A percentile compares a stretch with the other conserved stretches of the same genome.
phyloP scores from a whole-genome alignment of 2,113 vertebrate genomes.

The Cygnus buccinator region DNA sequence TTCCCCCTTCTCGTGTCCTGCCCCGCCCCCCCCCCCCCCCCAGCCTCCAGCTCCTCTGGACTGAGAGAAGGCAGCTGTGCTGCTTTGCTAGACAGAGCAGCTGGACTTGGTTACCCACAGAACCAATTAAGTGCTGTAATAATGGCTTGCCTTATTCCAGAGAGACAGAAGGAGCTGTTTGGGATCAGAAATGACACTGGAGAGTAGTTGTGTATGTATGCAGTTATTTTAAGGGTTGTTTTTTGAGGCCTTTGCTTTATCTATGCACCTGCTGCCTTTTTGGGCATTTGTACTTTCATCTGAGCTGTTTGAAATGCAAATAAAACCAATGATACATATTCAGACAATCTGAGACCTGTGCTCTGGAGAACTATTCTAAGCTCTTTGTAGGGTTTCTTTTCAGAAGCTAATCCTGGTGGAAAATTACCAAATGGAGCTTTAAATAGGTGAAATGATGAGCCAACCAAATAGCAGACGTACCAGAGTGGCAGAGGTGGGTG shows the following conservation, averaged over 20 bases:
- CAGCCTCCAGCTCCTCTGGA: background rate
- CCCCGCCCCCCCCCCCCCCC: too few species aligned
- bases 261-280: constrained; percentile 26
- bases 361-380: background rate
- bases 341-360: background rate
- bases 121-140: constrained; percentile 44
- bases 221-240: constrained; percentile 2
- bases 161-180: constrained; percentile 19
- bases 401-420: background rate
- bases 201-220: background rate
- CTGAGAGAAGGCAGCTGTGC: constrained; percentile 56
- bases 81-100: constrained; percentile 38
- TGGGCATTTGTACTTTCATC: constrained; percentile 28
- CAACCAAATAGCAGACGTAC: background rate
- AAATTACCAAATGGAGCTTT: constrained; percentile 21
- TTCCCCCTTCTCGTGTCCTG: too few species aligned
- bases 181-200: constrained; percentile 5
- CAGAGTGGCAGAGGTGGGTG: background rate
- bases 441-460: background rate
- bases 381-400: background rate
- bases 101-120: constrained; percentile 50
- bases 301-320: constrained; percentile 55
- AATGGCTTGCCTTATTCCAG: constrained; percentile 12
- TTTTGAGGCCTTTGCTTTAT: background rate
- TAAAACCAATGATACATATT: constrained; percentile 39